Conservation (phyloP, 2,113 vertebrate species). For the Toxotes jaculatrix region DNA sequence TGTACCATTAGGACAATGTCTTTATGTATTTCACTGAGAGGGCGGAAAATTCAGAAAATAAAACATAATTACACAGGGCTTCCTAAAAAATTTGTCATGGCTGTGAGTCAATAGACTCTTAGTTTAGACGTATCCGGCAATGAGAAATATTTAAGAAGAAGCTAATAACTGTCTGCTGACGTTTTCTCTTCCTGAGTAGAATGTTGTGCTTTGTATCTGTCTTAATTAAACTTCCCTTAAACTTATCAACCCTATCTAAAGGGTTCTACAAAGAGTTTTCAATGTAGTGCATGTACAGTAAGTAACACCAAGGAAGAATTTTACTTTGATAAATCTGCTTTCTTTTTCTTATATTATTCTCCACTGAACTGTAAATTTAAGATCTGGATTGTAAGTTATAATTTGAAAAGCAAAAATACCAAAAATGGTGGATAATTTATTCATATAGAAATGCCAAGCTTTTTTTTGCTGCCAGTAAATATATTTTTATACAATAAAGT, state of each 20-base stretch:
- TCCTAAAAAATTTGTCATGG: constrained; percentile 71
- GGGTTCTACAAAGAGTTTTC: not conserved
- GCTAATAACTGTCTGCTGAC: constrained; percentile 59
- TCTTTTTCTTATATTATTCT: not conserved
- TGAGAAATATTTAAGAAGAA: constrained; percentile 52
- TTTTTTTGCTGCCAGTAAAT: not conserved
- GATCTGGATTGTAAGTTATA: not conserved
- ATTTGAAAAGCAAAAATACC: not conserved
- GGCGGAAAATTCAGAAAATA: constrained; percentile 59
- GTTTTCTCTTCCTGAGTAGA: constrained; percentile 47
- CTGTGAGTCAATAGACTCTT: constrained; percentile 62
- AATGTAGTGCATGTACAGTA: not conserved
- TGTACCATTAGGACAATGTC: constrained; percentile 68
- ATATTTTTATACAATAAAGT: constrained; percentile 7
- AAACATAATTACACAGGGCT: constrained; percentile 74
- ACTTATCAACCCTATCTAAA: not conserved
- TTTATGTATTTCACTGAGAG: constrained; percentile 56
- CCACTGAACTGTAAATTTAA: not conserved
- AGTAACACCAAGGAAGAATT: not conserved
- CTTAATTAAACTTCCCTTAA: constrained; percentile 28
- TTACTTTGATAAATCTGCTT: not conserved
- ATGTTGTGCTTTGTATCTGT: constrained; percentile 44
- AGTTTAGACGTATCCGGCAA: constrained; percentile 63
- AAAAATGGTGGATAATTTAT: not conserved
- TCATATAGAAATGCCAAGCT: not conserved